phyloP scores from a whole-genome alignment of 2,888 invertebrate genomes.

The Coelogynopora nodosa region DNA sequence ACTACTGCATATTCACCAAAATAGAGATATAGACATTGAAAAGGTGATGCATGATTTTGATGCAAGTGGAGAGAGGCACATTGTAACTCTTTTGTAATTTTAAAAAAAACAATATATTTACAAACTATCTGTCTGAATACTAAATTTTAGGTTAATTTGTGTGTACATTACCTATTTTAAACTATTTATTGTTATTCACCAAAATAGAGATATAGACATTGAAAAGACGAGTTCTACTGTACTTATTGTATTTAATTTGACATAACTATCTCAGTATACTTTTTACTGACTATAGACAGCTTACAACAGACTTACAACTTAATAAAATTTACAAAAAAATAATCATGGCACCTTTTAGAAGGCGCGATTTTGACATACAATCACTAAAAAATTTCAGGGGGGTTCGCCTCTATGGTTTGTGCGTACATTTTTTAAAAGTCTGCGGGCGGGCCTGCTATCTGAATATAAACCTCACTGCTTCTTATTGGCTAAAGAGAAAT shows the following conservation, averaged over 20 bases:
- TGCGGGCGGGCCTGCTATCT: conserved; percentile 9
- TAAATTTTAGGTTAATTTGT: conserved; percentile 31
- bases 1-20: conserved; percentile 31
- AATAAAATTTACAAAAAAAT: conserved; percentile 25
- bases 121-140: conserved; percentile 31
- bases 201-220: conserved; percentile 31
- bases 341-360: conserved; percentile 28
- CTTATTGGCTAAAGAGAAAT: too few relatives aligned
- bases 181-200: conserved; percentile 28
- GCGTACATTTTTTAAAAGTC: conserved; percentile 25
- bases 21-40: conserved; percentile 31
- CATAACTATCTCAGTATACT: conserved; percentile 20
- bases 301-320: conserved; percentile 26
- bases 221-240: conserved; percentile 25
- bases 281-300: conserved; percentile 31
- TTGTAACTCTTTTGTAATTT: conserved; percentile 31
- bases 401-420: conserved; percentile 29
- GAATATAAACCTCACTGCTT: too few relatives aligned
- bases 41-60: conserved; percentile 31
- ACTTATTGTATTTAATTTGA: conserved; percentile 28
- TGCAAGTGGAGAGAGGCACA: conserved; percentile 20
- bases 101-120: conserved; percentile 31
- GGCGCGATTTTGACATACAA: conserved; percentile 25
- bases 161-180: conserved; percentile 31
- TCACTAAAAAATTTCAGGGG: conserved; percentile 28